These are phyloP conservation scores for Suncus etruscus DNA, from an alignment of 2,113 vertebrate genomes.

Conservation along the genomic window DNA sequence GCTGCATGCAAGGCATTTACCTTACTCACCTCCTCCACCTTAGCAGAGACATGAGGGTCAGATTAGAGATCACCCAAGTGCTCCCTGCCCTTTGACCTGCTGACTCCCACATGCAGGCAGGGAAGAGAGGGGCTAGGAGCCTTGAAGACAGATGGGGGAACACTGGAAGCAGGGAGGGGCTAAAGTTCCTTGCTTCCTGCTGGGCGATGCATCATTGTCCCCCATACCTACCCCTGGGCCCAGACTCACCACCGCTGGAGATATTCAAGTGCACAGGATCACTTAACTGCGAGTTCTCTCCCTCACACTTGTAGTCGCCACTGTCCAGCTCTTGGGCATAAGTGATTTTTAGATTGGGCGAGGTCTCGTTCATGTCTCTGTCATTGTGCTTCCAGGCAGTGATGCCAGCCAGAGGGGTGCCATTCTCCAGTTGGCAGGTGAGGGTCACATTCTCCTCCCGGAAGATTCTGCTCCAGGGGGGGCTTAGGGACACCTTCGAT, in stretches of 20 bases:
- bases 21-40: not conserved
- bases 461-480: not conserved
- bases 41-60: not conserved
- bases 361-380: not conserved
- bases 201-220: too few species aligned
- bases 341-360: not conserved
- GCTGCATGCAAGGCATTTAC: not conserved
- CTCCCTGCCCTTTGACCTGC: too few species aligned
- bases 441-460: not conserved
- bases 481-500: not conserved
- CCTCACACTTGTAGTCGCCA: not conserved
- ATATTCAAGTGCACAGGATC: not conserved
- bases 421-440: not conserved
- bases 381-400: not conserved
- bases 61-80: too few species aligned
- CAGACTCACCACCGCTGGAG: not conserved
- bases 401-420: too few species aligned
- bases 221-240: too few species aligned
- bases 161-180: too few species aligned
- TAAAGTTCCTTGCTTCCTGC: not conserved
- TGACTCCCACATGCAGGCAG: not conserved
- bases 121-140: not conserved
- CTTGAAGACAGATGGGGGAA: not conserved
- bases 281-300: not conserved
- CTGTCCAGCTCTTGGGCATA: not conserved